Conservation (phyloP, 30 jellyfish, hydroid and myxozoan genomes). For the Pseudorhiza aurosa region DNA sequence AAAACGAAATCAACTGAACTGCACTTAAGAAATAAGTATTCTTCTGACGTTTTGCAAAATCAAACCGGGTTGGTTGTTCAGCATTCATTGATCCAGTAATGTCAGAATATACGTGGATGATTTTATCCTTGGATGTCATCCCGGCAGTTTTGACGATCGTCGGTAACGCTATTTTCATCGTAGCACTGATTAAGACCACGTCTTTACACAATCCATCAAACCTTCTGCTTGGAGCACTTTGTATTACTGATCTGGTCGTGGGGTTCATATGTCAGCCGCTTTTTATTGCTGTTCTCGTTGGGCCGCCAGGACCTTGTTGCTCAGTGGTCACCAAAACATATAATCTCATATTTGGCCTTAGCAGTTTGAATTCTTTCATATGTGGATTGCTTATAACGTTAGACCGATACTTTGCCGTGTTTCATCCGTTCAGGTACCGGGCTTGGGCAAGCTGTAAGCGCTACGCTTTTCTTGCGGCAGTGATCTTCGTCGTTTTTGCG, state of each 20-base stretch:
- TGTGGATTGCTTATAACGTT: conserved; percentile 35
- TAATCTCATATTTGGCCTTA: conserved; percentile 28
- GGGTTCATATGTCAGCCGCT: conserved; percentile 62
- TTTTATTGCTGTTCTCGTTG: conserved; percentile 19
- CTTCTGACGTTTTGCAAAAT: too few species aligned
- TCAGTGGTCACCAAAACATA: conserved; percentile 10
- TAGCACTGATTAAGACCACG: conserved; percentile 17
- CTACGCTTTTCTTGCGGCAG: background rate
- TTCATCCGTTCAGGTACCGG: conserved; percentile 31
- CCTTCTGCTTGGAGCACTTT: conserved; percentile 54
- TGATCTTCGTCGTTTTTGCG: conserved; percentile 6
- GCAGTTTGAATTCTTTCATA: conserved; percentile 37
- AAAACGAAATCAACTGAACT: too few species aligned
- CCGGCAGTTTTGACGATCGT: conserved; percentile 37
- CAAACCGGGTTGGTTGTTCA: too few species aligned
- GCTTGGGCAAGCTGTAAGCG: conserved; percentile 12
- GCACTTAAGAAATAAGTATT: too few species aligned
- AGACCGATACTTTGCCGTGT: conserved; percentile 59
- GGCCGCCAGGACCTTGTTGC: conserved; percentile 42
- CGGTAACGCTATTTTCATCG: conserved; percentile 48
- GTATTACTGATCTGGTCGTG: conserved; percentile 52
- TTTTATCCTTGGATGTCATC: conserved; percentile 3
- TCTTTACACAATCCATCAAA: conserved; percentile 68
- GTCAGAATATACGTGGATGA: conserved; percentile 6
- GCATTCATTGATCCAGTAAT: background rate